These are phyloP conservation scores for Oedothorax gibbosus DNA, from an alignment of 1,140 invertebrate species.

Conservation along the genomic window DNA sequence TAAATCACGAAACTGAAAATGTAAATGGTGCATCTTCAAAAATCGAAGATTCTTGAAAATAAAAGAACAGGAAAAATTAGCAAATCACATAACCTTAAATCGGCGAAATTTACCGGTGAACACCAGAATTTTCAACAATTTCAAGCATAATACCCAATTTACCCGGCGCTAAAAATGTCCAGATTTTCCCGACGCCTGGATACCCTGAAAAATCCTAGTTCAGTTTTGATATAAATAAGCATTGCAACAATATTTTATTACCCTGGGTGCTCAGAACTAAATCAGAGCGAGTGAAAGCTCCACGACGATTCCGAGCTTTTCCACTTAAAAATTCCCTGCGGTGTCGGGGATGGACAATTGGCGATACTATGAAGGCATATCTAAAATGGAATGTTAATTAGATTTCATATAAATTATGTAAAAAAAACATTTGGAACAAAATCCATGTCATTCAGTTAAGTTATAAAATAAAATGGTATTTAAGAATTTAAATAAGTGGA, in stretches of 20 bases:
- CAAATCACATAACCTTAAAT: too few species aligned
- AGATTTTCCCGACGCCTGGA: too few species aligned
- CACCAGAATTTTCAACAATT: too few species aligned
- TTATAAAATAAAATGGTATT: neutral
- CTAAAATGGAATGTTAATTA: slow-evolving; percentile 67
- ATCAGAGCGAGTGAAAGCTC: slow-evolving; percentile 77
- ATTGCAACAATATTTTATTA: slow-evolving; percentile 64
- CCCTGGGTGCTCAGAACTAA: slow-evolving; percentile 75
- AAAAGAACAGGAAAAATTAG: too few species aligned
- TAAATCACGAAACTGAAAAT: too few species aligned
- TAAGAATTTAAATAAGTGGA: neutral
- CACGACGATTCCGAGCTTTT: slow-evolving; percentile 70
- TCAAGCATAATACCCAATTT: too few species aligned
- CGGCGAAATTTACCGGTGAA: too few species aligned
- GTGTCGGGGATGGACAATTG: slow-evolving; percentile 75
- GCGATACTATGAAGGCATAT: slow-evolving; percentile 75
- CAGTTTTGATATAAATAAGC: neutral
- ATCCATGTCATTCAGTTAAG: neutral
- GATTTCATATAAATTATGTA: neutral
- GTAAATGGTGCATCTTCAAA: too few species aligned
- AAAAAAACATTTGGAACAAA: neutral
- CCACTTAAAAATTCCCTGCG: slow-evolving; percentile 74
- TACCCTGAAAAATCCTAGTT: too few species aligned
- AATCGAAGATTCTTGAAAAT: too few species aligned
- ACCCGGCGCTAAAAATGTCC: too few species aligned